Conservation (phyloP, 2,888 invertebrate species). For the Metellina segmentata region DNA sequence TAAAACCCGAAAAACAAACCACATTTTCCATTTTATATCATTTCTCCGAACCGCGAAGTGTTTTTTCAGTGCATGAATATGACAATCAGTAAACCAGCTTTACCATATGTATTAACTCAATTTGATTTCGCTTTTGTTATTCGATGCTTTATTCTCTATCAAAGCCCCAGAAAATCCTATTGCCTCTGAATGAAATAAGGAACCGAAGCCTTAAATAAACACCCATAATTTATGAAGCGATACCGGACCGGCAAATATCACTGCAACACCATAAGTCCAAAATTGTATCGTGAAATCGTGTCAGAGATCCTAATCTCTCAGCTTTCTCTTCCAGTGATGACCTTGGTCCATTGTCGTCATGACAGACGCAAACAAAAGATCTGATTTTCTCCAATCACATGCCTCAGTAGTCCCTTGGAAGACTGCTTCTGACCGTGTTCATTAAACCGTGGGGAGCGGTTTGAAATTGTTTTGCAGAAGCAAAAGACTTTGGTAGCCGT, state of each 20-base stretch:
- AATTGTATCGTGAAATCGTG: conserved; percentile 35
- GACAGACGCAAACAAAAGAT: conserved; percentile 36
- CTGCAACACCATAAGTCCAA: conserved; percentile 10
- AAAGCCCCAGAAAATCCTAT: too few species aligned
- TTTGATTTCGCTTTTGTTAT: too few species aligned
- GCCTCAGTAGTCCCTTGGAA: conserved; percentile 59
- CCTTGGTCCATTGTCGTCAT: conserved; percentile 43
- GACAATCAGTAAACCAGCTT: too few species aligned
- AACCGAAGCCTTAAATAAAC: too few species aligned
- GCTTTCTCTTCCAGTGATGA: conserved; percentile 34
- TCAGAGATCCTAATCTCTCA: not conserved
- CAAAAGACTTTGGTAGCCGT: not conserved
- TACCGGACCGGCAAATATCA: not conserved
- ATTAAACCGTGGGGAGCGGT: conserved; percentile 48
- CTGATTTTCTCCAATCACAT: conserved; percentile 43
- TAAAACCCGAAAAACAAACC: too few species aligned
- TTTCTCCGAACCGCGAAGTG: too few species aligned
- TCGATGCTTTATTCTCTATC: too few species aligned
- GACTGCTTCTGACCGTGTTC: conserved; percentile 35
- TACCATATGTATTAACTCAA: too few species aligned
- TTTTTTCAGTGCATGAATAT: too few species aligned
- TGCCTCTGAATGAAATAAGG: too few species aligned
- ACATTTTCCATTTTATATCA: too few species aligned
- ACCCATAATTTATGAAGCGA: not conserved
- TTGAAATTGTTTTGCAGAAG: conserved; percentile 13